phyloP scores from a whole-genome alignment of 2,888 invertebrate species.

The Epinotia bilunana region DNA sequence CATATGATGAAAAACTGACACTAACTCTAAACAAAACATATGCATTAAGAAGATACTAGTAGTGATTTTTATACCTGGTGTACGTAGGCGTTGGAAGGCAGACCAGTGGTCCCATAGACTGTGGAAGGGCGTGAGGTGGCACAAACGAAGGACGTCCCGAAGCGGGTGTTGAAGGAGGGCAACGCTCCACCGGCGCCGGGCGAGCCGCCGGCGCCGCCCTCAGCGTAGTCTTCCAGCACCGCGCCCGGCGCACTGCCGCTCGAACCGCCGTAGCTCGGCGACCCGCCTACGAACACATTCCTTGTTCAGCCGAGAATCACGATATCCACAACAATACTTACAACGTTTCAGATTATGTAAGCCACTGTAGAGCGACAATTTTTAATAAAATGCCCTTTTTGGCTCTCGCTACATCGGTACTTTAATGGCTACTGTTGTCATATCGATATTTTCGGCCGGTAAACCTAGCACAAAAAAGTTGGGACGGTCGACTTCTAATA shows the following conservation, averaged over 20 bases:
- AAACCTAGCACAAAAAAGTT: too few relatives aligned
- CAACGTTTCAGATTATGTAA: background rate
- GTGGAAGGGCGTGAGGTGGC: slow-evolving; percentile 64
- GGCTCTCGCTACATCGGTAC: too few relatives aligned
- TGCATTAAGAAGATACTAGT: background rate
- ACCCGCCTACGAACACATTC: slow-evolving; percentile 58
- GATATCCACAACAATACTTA: background rate
- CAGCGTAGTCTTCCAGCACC: slow-evolving; percentile 60
- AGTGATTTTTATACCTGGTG: slow-evolving; percentile 59
- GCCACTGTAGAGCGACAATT: background rate
- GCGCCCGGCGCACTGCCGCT: slow-evolving; percentile 52
- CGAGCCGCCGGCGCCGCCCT: slow-evolving; percentile 57
- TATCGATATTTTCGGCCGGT: too few relatives aligned
- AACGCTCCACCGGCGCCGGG: slow-evolving; percentile 66
- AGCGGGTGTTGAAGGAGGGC: slow-evolving; percentile 84
- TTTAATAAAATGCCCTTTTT: background rate
- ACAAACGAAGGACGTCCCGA: slow-evolving; percentile 73
- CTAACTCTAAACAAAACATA: too few relatives aligned
- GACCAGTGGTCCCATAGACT: slow-evolving; percentile 63
- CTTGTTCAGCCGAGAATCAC: slow-evolving; percentile 15
- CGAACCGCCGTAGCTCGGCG: slow-evolving; percentile 64
- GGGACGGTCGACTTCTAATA: too few relatives aligned
- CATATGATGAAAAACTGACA: background rate
- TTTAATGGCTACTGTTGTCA: too few relatives aligned
- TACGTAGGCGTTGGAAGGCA: slow-evolving; percentile 62